A percentile compares a stretch with the other conserved stretches of the same genome.
Evolutionary conservation across 2,797 vertebrate species (phyloP).

Genomic region (Liasis olivaceus): DNA sequence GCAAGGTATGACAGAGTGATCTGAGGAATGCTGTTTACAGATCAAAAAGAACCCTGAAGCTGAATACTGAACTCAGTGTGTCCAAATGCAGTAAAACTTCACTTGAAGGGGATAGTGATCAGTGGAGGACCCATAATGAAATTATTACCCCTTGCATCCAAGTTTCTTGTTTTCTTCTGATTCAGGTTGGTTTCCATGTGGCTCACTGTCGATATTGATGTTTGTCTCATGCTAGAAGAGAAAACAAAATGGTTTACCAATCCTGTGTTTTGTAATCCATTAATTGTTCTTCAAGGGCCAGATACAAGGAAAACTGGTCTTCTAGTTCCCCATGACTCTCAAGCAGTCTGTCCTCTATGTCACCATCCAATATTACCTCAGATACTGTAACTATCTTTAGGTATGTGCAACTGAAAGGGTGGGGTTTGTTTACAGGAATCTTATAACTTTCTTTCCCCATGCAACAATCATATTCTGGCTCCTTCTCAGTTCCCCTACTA

Average conservation of each 20-base stretch:
- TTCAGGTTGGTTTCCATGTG: slow-evolving; percentile 42
- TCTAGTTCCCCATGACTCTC: background rate
- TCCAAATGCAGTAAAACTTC: background rate
- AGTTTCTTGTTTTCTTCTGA: slow-evolving; percentile 38
- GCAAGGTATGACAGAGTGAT: background rate
- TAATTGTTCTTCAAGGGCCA: background rate
- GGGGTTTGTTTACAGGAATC: background rate
- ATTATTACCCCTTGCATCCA: slow-evolving; percentile 69
- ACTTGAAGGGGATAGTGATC: background rate
- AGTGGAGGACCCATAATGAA: slow-evolving; percentile 37
- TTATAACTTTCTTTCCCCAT: too few species aligned
- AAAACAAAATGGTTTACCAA: slow-evolving; percentile 12
- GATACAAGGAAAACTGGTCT: background rate
- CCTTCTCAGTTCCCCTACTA: background rate
- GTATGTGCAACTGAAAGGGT: background rate
- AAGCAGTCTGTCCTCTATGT: too few species aligned
- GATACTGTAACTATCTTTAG: rapidly evolving
- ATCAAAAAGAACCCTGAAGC: background rate
- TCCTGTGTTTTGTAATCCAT: background rate
- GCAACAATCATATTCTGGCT: background rate
- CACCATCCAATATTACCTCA: background rate
- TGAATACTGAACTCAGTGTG: background rate
- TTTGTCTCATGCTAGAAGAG: slow-evolving; percentile 65
- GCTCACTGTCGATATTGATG: slow-evolving; percentile 58
- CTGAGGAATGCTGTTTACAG: background rate